Conservation (phyloP, 2,888 invertebrate genomes). For the Gasteruption jaculator region DNA sequence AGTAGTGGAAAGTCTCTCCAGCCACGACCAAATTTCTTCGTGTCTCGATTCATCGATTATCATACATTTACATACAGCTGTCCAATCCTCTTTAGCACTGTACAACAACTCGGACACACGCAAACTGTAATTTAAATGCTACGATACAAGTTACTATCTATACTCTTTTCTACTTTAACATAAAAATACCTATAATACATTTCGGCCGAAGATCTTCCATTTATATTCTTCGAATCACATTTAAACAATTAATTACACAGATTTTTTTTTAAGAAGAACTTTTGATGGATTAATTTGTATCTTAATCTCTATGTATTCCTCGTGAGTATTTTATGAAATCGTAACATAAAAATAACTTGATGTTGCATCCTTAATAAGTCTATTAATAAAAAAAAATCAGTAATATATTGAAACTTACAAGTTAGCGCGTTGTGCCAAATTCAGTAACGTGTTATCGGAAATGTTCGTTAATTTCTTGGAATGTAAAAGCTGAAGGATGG, state of each 20-base stretch:
- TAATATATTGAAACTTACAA: conserved; percentile 39
- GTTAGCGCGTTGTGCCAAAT: conserved; percentile 42
- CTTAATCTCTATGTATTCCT: too few relatives aligned
- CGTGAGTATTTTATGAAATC: too few relatives aligned
- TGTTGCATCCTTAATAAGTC: background rate
- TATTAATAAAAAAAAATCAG: background rate
- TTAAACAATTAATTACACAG: too few relatives aligned
- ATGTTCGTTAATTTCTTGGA: conserved; percentile 43
- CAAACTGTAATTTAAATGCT: conserved; percentile 34
- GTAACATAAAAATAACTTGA: background rate
- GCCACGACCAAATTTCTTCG: conserved; percentile 42
- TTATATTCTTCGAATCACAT: too few relatives aligned
- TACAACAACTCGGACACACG: conserved; percentile 43
- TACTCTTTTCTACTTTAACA: conserved; percentile 18
- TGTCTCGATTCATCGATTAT: conserved; percentile 38
- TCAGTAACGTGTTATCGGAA: conserved; percentile 41
- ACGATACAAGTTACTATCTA: conserved; percentile 25
- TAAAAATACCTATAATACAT: too few relatives aligned
- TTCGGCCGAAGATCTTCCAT: too few relatives aligned
- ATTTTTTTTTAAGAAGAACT: too few relatives aligned
- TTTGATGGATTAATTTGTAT: too few relatives aligned
- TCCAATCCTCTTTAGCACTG: conserved; percentile 46
- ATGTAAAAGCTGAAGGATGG: conserved; percentile 39
- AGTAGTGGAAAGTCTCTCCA: conserved; percentile 36
- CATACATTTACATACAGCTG: conserved; percentile 45